Conservation (phyloP, 2,888 invertebrate genomes). For the Caenorhabditis imperialis region DNA sequence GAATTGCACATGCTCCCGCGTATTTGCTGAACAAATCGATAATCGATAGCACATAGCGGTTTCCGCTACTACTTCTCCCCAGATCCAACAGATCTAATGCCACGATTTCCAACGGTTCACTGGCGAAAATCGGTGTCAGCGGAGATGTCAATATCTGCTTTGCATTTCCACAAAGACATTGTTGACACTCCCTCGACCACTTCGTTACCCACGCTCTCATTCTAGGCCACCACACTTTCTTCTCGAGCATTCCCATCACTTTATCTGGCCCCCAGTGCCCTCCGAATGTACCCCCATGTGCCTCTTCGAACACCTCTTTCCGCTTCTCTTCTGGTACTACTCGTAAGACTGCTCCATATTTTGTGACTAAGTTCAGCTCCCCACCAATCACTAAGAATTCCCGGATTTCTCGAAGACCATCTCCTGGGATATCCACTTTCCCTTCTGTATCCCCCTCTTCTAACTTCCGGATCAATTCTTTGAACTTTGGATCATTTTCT, state of each 20-base stretch:
- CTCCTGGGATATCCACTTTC: background rate
- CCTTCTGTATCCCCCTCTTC: background rate
- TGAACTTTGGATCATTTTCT: too few species aligned
- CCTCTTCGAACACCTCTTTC: conserved; percentile 26
- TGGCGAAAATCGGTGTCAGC: conserved; percentile 17
- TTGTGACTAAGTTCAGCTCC: background rate
- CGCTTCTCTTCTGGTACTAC: conserved; percentile 36
- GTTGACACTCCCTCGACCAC: conserved; percentile 25
- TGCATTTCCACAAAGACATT: conserved; percentile 29
- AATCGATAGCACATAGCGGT: conserved; percentile 36
- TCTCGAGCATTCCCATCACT: conserved; percentile 10
- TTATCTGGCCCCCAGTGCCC: too few species aligned
- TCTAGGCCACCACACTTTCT: conserved; percentile 24
- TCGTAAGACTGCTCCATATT: background rate
- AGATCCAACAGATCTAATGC: conserved; percentile 46
- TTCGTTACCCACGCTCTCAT: conserved; percentile 40
- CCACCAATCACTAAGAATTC: background rate
- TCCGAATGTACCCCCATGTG: conserved; percentile 18
- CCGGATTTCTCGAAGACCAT: background rate
- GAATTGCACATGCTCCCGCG: conserved; percentile 26
- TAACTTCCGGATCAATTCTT: conserved; percentile 3
- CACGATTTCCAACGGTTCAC: conserved; percentile 41
- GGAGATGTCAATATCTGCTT: conserved; percentile 21
- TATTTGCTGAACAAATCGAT: conserved; percentile 52
- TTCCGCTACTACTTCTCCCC: conserved; percentile 19